Conservation (phyloP, 2,797 vertebrate genomes). For the Naso thynnoides region DNA sequence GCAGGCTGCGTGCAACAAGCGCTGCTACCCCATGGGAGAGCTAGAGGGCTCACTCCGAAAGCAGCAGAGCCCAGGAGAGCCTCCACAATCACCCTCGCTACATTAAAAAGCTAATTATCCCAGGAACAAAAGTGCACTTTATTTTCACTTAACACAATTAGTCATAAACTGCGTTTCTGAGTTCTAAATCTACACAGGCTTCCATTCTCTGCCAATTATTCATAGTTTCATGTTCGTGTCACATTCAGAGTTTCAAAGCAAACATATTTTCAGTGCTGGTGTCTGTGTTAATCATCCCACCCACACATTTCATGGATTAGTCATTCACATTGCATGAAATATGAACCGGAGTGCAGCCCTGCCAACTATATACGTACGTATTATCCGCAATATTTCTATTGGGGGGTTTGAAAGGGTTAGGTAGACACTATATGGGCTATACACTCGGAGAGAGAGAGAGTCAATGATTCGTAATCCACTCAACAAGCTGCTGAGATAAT, state of each 20-base stretch:
- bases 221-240: conserved; percentile 86
- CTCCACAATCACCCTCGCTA: conserved; percentile 77
- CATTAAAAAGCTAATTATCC: conserved; percentile 87
- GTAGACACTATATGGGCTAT: conserved; percentile 75
- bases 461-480: conserved; percentile 85
- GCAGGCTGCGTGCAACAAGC: conserved; percentile 64
- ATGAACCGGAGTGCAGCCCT: conserved; percentile 79
- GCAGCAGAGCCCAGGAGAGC: conserved; percentile 72
- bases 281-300: conserved; percentile 87
- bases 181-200: conserved; percentile 83
- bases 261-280: conserved; percentile 84
- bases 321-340: conserved; percentile 82
- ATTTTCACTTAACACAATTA: conserved; percentile 91
- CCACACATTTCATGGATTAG: conserved; percentile 88
- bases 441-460: conserved; percentile 63
- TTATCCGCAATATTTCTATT: conserved; percentile 81
- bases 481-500: conserved; percentile 85
- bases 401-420: conserved; percentile 81
- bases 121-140: conserved; percentile 87
- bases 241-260: conserved; percentile 88
- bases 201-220: conserved; percentile 87
- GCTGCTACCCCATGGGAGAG: conserved; percentile 77
- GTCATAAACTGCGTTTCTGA: conserved; percentile 86
- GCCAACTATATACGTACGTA: conserved; percentile 82
- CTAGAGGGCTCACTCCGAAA: conserved; percentile 83